Conservation (phyloP, 1,140 invertebrate species). For the Drosophila prosaltans region DNA sequence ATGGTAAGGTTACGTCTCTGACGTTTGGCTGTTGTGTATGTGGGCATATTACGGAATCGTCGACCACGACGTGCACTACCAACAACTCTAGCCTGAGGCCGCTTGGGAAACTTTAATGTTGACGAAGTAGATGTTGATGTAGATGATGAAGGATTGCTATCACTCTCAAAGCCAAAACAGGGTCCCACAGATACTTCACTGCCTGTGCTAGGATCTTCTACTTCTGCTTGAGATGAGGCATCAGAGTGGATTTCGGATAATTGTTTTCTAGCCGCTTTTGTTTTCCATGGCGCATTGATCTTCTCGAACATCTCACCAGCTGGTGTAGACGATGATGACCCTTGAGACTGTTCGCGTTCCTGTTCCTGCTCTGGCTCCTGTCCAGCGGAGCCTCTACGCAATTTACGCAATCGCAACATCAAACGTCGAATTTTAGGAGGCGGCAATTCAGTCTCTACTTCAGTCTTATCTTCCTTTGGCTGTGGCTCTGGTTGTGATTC, state of each 20-base stretch:
- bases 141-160: slow-evolving; percentile 33
- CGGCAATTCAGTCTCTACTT: slow-evolving; percentile 6
- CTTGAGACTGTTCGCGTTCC: background rate
- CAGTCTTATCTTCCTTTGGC: slow-evolving; percentile 24
- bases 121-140: slow-evolving; percentile 17
- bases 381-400: slow-evolving; percentile 18
- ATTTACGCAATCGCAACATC: slow-evolving; percentile 31
- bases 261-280: slow-evolving; percentile 68
- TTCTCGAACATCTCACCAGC: background rate
- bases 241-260: slow-evolving; percentile 42
- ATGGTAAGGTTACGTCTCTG: slow-evolving; percentile 14
- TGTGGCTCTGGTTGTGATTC: background rate
- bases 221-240: slow-evolving; percentile 2
- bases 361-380: background rate
- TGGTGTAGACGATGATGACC: slow-evolving; percentile 10
- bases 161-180: slow-evolving; percentile 54
- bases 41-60: slow-evolving; percentile 13
- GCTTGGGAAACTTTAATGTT: slow-evolving; percentile 31
- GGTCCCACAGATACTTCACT: slow-evolving; percentile 52
- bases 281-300: slow-evolving; percentile 55
- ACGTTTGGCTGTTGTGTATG: slow-evolving; percentile 35
- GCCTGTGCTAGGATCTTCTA: slow-evolving; percentile 1
- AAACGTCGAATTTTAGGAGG: slow-evolving; percentile 29
- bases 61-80: slow-evolving; percentile 23
- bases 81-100: background rate